Conservation (phyloP, 2,797 vertebrate genomes). For the Aeoliscus strigatus region DNA sequence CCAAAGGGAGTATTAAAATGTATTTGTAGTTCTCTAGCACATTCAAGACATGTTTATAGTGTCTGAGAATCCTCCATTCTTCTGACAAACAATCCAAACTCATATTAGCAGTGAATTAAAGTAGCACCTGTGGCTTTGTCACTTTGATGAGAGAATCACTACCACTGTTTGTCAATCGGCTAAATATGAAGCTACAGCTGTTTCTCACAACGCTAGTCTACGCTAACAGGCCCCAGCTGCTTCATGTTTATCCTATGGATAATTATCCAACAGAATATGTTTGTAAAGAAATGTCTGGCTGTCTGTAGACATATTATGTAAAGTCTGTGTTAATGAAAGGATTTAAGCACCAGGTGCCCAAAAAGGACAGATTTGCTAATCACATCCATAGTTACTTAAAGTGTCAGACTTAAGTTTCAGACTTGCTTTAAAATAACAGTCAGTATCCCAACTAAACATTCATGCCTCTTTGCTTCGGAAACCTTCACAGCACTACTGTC, state of each 20-base stretch:
- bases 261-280: too few species aligned
- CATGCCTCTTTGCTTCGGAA: too few species aligned
- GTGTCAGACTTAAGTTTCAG: too few species aligned
- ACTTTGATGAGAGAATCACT: not conserved
- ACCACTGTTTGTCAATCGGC: not conserved
- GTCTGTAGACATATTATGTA: too few species aligned
- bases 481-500: too few species aligned
- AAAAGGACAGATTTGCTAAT: too few species aligned
- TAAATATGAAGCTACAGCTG: not conserved
- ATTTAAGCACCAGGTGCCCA: too few species aligned
- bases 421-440: too few species aligned
- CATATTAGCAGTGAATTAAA: constrained; percentile 27
- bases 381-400: too few species aligned
- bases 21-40: constrained; percentile 36
- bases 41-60: constrained; percentile 15
- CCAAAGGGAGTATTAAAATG: constrained; percentile 49
- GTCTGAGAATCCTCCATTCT: constrained; percentile 1
- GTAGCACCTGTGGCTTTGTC: constrained; percentile 17
- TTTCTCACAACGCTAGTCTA: not conserved
- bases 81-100: constrained; percentile 12
- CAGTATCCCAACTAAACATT: too few species aligned
- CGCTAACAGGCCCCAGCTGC: not conserved
- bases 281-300: too few species aligned
- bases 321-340: too few species aligned
- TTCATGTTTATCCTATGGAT: not conserved